Base-by-base conservation (phyloP, 2,888 invertebrate species). In the Microchrysa polita region DNA sequence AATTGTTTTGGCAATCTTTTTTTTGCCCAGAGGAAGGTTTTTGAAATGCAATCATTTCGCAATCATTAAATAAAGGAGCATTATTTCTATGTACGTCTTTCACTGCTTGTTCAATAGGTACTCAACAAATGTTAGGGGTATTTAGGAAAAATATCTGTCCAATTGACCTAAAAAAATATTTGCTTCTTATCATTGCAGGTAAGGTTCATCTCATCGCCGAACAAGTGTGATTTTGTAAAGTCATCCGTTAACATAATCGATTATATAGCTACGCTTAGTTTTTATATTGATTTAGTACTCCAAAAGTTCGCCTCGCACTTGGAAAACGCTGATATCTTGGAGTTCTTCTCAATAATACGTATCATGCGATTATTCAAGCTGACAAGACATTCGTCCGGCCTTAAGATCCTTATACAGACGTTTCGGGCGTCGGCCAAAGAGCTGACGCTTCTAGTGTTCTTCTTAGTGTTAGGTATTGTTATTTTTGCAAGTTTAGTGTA, bases 171-270 rank as follows among this genome's bases (percentile, higher is more conserved):
- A n/a, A n/a, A n/a, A n/a, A n/a, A n/a, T 34, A 34, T 34, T 34
- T 5, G 4, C 7, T 34, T 34, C 27, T 34, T 34, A 5, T 5
- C 27, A 34, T 85, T 79, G 2, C 77, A 85, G 85, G 89, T 93
- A 76, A 90, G 97, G 77, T 96, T 98, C 87, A 92, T 96, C 81
- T 95, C 97, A 71, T 93, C 95, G 78, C 97, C 97, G 42, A 95
- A 93, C 83, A 97, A 96, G 86, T 93, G 94, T 85, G 93, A 93
- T 82, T 99, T 98, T 87, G 90, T 98, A 85, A 94, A 93, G 85
- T 95, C 92, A 83, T 97, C 97, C 77, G 97, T 98, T 81, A 99
- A 99, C 87, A 93, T 99, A 85, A 99, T 99, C 87, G 99, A 99
- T 87, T 97, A 98, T 87, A 95, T 98, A 80, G 98, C 99, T 77